Percentiles rank a stretch among this genome's conserved stretches.
Conservation (phyloP, 2,113 vertebrate species). For the Tragelaphus scriptus region DNA sequence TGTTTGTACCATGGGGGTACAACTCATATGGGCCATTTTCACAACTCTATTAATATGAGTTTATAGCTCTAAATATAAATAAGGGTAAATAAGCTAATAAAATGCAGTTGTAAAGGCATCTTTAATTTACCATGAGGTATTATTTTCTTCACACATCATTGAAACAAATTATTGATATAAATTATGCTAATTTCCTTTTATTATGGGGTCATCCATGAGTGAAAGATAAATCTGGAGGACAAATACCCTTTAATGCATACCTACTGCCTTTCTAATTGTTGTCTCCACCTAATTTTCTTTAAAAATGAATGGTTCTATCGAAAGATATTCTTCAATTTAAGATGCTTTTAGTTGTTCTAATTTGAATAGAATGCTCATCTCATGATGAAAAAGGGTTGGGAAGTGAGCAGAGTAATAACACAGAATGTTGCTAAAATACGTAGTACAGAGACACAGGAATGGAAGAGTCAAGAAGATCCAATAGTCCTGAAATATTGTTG, state of each 20-base stretch:
- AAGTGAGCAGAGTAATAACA: not conserved
- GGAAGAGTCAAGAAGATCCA: not conserved
- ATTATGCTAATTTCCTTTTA: conserved; percentile 44
- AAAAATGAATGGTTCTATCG: not conserved
- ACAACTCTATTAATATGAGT: conserved; percentile 8
- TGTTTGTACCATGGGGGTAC: not conserved
- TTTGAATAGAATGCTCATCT: not conserved
- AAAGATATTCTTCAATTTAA: conserved; percentile 42
- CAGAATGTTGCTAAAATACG: not conserved
- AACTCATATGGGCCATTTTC: not conserved
- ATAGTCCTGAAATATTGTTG: not conserved
- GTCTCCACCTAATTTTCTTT: conserved; percentile 31
- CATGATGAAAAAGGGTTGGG: not conserved
- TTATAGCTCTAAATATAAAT: conserved; percentile 28
- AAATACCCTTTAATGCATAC: conserved; percentile 9
- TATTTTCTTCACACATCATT: conserved; percentile 53
- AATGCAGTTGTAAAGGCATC: not conserved
- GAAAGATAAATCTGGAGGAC: conserved; percentile 52
- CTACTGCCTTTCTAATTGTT: conserved; percentile 25
- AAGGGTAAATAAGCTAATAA: conserved; percentile 35
- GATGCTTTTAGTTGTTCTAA: not conserved
- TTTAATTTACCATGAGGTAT: conserved; percentile 21
- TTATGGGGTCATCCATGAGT: conserved; percentile 46
- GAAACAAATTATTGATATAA: conserved; percentile 50
- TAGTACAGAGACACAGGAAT: not conserved